Evolutionary conservation across 2,113 vertebrate species (phyloP).

Genomic region (Lynx canadensis): DNA sequence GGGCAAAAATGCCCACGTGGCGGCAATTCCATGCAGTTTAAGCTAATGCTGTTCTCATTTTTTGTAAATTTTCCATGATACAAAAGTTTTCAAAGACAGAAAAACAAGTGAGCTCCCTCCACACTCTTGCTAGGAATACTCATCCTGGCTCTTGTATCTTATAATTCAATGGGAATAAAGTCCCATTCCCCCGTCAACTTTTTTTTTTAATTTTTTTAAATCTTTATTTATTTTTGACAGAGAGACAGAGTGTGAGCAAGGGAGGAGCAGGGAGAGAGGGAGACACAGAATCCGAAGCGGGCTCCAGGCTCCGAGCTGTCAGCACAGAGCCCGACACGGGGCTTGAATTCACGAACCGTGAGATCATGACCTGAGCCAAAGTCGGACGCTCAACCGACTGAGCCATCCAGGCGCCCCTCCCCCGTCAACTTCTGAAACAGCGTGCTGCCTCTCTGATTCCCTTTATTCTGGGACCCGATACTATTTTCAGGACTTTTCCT

Average conservation of each 20-base stretch:
- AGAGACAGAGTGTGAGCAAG: too few species aligned
- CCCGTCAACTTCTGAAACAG: neutral
- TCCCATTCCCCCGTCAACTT: constrained; percentile 53
- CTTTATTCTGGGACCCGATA: constrained; percentile 43
- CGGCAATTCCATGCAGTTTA: neutral
- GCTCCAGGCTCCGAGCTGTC: too few species aligned
- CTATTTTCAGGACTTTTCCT: constrained; percentile 70
- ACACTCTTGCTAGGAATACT: constrained; percentile 29
- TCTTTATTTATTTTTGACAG: too few species aligned
- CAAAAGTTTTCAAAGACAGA: neutral
- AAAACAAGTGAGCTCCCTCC: neutral
- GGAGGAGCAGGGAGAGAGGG: too few species aligned
- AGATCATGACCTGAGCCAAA: too few species aligned
- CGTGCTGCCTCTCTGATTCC: constrained; percentile 15
- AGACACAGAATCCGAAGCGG: too few species aligned
- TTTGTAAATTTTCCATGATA: constrained; percentile 17
- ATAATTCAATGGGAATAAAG: constrained; percentile 70
- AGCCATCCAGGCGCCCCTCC: too few species aligned
- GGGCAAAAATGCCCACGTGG: neutral
- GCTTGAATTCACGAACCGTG: too few species aligned
- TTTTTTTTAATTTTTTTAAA: too few species aligned
- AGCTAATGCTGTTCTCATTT: constrained; percentile 44
- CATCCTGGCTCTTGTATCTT: neutral
- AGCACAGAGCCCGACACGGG: too few species aligned
- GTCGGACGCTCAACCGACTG: too few species aligned